Percentiles rank a stretch among this genome's conserved stretches.
These are phyloP conservation scores for Hypotaenidia philippensis DNA, from an alignment of 2,797 vertebrate species.

Conservation along the genomic window DNA sequence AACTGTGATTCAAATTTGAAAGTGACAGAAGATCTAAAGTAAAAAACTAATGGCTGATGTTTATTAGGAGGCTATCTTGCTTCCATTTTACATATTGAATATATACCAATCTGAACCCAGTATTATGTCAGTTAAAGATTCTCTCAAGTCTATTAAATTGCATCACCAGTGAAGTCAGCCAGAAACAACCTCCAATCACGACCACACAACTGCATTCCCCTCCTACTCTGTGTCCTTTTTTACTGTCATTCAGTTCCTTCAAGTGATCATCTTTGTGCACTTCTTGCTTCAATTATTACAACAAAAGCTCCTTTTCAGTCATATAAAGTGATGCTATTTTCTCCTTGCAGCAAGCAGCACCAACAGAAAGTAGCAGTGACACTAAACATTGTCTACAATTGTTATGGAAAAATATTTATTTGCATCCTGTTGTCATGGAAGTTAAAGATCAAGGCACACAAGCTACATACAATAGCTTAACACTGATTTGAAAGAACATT, in stretches of 20 bases:
- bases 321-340: conserved; percentile 62
- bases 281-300: conserved; percentile 67
- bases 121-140: neutral
- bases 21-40: neutral
- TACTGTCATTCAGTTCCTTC: neutral
- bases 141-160: neutral
- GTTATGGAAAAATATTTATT: conserved; percentile 79
- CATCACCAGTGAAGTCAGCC: neutral
- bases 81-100: neutral
- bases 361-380: conserved; percentile 58
- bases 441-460: conserved; percentile 73
- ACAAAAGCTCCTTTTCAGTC: conserved; percentile 67
- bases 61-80: neutral
- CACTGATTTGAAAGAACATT: conserved; percentile 70
- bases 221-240: neutral
- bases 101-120: neutral
- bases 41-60: neutral
- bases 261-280: conserved; percentile 59
- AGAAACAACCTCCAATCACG: neutral
- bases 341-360: conserved; percentile 48
- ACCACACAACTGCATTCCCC: neutral
- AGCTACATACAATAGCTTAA: conserved; percentile 58
- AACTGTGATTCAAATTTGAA: neutral
- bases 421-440: conserved; percentile 76
- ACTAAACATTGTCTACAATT: conserved; percentile 70